A percentile compares a stretch with the other conserved stretches of the same genome.
Evolutionary conservation across 2,113 vertebrate species (phyloP).

Genomic region (Carassius gibelio): DNA sequence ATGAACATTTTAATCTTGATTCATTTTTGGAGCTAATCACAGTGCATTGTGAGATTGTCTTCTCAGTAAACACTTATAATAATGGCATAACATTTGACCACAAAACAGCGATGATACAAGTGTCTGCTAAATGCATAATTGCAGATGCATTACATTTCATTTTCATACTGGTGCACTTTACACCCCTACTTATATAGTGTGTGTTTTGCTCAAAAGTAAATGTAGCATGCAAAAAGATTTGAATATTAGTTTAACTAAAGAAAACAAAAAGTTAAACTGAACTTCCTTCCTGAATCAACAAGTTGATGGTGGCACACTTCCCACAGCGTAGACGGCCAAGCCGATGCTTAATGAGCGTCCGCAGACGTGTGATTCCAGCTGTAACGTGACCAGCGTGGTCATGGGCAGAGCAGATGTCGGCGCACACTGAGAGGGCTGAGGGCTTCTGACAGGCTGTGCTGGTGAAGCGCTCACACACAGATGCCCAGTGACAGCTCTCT

Average conservation of each 20-base stretch:
- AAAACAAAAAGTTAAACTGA: not conserved
- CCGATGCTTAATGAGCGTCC: constrained; percentile 13
- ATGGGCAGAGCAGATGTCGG: constrained; percentile 60
- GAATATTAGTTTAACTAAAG: no score
- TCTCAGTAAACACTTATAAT: not conserved
- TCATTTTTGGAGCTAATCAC: no score
- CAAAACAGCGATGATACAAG: no score
- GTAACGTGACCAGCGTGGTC: constrained; percentile 42
- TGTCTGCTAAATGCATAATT: no score
- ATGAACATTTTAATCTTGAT: no score
- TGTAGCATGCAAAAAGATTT: no score
- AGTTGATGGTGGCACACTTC: constrained; percentile 1
- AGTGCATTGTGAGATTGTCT: no score
- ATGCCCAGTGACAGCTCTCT: constrained; percentile 76
- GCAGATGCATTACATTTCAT: not conserved
- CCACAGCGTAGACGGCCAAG: constrained; percentile 1
- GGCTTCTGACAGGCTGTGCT: constrained; percentile 73
- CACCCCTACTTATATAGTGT: no score
- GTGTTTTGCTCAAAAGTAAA: no score
- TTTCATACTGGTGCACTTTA: no score
- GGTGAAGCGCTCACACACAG: constrained; percentile 59
- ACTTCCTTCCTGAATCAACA: not conserved
- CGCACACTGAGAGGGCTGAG: constrained; percentile 59
- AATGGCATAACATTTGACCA: no score
- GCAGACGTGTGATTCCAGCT: constrained; percentile 40